A percentile compares a stretch with the other conserved stretches of the same genome.
These are phyloP conservation scores for Hirtodrosophila duncani DNA, from an alignment of 2,888 invertebrate species.

Conservation along the genomic window DNA sequence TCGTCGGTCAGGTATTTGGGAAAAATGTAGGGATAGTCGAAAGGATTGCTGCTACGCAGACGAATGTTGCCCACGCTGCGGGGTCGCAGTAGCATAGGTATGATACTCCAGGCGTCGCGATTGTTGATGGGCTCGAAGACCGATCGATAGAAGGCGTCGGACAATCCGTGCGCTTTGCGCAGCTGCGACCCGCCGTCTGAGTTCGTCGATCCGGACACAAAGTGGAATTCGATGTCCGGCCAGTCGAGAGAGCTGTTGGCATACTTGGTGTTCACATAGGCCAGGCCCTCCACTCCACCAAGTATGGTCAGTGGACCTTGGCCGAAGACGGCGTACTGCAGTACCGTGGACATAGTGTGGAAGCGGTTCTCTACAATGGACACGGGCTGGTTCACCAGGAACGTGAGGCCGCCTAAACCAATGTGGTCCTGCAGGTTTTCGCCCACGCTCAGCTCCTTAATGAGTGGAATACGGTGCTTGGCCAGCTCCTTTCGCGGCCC, in stretches of 20 bases:
- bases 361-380: conserved; percentile 89
- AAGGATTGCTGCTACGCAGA: conserved; percentile 89
- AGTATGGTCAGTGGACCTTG: conserved; percentile 91
- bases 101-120: conserved; percentile 89
- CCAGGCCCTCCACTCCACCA: conserved; percentile 93
- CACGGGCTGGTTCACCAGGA: conserved; percentile 87
- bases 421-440: conserved; percentile 94
- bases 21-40: conserved; percentile 92
- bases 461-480: conserved; percentile 87
- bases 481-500: conserved; percentile 86
- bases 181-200: conserved; percentile 91
- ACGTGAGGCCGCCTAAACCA: conserved; percentile 90
- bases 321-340: conserved; percentile 90
- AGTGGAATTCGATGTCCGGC: conserved; percentile 94
- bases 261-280: conserved; percentile 92
- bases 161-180: conserved; percentile 87
- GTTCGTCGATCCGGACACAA: conserved; percentile 91
- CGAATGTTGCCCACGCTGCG: conserved; percentile 90
- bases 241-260: conserved; percentile 88
- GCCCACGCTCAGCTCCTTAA: conserved; percentile 90
- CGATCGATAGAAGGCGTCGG: conserved; percentile 85
- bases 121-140: conserved; percentile 87
- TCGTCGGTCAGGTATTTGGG: conserved; percentile 93
- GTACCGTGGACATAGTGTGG: conserved; percentile 87
- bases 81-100: conserved; percentile 91